Base-by-base conservation (phyloP, 1,140 invertebrate species). In the Radopholus similis region DNA sequence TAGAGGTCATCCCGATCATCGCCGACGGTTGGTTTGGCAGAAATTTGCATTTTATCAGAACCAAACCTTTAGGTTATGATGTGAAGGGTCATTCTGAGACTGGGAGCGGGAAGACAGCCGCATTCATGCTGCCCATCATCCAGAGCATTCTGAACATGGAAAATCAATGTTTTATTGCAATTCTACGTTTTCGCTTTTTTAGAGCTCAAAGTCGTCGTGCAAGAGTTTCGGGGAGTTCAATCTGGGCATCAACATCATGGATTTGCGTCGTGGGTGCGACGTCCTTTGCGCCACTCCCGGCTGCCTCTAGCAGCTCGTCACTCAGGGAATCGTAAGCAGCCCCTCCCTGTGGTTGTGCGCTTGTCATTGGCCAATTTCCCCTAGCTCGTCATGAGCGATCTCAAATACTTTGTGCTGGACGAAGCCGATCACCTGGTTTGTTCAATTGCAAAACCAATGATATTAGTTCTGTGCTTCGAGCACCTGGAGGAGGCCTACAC, bases 401-500 rank as follows among this genome's bases (percentile, higher is more conserved):
- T 93, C 0, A 87, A 89, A 4, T 95, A 88, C 78, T 84, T 95
- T 0, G 90, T 97, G 0, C 83, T 97, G 2, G 94, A 97, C 82
- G 95, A 97, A 84, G 95, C 93, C 3, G 94, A 97, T 83, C 86
- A 91, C 23, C 95, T 97, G 92, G 82, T 97, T 23, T 93, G n/a
- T n/a, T n/a, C n/a, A n/a, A n/a, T n/a, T n/a, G n/a, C n/a, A n/a
- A n/a, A n/a, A n/a, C n/a, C n/a, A n/a, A n/a, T n/a, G n/a, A n/a
- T n/a, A n/a, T n/a, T n/a, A n/a, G n/a, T n/a, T n/a, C n/a, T n/a
- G n/a, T n/a, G n/a, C n/a, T 85, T 98, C 68, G 94, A 91, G 13
- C 95, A 96, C 85, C 86, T 98, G 71, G 95, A 98, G 84, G 95
- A 98, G 84, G 94, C 95, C 2, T 98, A 96, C 83, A 97, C 95